phyloP scores from a whole-genome alignment of 2,888 invertebrate genomes.

The Dryococelus australis region DNA sequence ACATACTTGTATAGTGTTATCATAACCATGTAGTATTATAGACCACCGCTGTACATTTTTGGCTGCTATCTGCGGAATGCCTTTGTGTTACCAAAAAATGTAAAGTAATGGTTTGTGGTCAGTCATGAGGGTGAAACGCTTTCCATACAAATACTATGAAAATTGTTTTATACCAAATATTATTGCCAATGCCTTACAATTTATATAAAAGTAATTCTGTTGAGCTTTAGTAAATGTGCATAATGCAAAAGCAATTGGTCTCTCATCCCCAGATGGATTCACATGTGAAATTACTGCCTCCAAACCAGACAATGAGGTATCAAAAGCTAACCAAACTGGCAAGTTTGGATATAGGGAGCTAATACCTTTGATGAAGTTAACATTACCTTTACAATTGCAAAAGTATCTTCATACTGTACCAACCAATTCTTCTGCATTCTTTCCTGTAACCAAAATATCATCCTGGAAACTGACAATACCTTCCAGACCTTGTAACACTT shows the following conservation, averaged over 20 bases:
- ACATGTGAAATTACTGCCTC: constrained; percentile 49
- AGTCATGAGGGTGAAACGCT: constrained; percentile 52
- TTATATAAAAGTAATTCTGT: constrained; percentile 49
- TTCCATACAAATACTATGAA: constrained; percentile 47
- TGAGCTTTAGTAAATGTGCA: constrained; percentile 48
- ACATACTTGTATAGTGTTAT: constrained; percentile 47
- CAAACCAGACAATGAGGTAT: too few relatives aligned
- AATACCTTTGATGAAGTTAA: too few relatives aligned
- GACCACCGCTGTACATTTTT: constrained; percentile 53
- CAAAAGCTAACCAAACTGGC: too few relatives aligned
- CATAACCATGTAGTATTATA: constrained; percentile 52
- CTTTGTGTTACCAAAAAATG: constrained; percentile 53
- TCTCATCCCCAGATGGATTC: constrained; percentile 43
- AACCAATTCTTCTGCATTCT: too few relatives aligned
- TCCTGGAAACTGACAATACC: too few relatives aligned
- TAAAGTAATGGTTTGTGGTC: constrained; percentile 56
- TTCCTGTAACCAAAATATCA: too few relatives aligned
- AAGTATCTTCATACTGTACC: too few relatives aligned
- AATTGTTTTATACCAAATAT: constrained; percentile 49
- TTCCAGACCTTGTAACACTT: too few relatives aligned
- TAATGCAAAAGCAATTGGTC: constrained; percentile 46
- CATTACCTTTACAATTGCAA: too few relatives aligned
- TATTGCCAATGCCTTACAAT: constrained; percentile 50
- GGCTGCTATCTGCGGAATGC: constrained; percentile 52
- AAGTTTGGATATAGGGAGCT: too few relatives aligned